A percentile compares a stretch with the other conserved stretches of the same genome.
Conservation (phyloP, 2,888 invertebrate species). For the Acanthococcus lagerstroemiae region DNA sequence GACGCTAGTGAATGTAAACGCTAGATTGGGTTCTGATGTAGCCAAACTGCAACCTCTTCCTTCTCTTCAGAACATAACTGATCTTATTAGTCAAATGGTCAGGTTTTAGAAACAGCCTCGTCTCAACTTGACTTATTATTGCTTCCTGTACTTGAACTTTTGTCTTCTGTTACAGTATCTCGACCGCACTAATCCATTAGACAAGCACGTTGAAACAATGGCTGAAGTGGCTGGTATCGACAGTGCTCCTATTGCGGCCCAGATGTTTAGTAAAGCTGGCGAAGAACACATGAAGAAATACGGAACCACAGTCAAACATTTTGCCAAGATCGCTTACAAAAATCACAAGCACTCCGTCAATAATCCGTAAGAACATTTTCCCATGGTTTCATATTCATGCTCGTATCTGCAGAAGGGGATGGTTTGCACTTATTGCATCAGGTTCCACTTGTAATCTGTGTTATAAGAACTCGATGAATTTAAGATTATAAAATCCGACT, state of each 20-base stretch:
- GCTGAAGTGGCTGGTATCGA: constrained; percentile 69
- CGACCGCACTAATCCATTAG: constrained; percentile 82
- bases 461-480: no score
- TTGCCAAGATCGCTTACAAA: constrained; percentile 95
- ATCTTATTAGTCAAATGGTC: no score
- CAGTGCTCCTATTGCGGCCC: constrained; percentile 78
- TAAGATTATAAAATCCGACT: no score
- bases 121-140: no score
- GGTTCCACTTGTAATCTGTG: background rate
- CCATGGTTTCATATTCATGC: background rate
- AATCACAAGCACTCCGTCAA: constrained; percentile 95
- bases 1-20: no score
- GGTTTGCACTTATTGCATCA: background rate
- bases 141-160: no score
- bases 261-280: constrained; percentile 94
- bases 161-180: background rate
- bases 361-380: constrained; percentile 62
- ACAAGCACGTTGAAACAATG: constrained; percentile 78
- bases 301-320: constrained; percentile 83
- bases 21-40: no score
- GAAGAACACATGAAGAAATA: constrained; percentile 92
- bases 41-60: no score
- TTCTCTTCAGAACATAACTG: no score
- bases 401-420: background rate
- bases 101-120: no score